Evolutionary conservation across 64 coral and sea anemone genomes (phyloP).

Genomic region (Pachyseris speciosa): DNA sequence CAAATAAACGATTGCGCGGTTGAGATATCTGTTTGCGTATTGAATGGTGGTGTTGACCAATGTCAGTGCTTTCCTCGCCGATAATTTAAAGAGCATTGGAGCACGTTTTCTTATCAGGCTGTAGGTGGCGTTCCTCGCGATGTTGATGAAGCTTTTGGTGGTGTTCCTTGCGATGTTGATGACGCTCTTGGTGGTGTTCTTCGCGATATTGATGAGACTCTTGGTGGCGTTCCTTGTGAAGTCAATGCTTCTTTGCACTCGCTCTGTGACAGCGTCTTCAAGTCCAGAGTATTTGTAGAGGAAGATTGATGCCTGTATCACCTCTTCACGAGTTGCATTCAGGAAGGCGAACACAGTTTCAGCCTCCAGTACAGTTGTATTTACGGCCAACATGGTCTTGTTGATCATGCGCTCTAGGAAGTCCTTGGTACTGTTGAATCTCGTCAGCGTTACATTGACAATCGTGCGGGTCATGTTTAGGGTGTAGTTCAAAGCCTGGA

Average conservation of each 20-base stretch:
- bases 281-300: constrained; percentile 87
- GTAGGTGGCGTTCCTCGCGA: no score
- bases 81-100: constrained; percentile 47
- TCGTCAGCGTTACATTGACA: constrained; percentile 43
- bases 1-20: constrained; percentile 41
- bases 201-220: neutral
- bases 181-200: no score
- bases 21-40: constrained; percentile 47
- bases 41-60: constrained; percentile 72
- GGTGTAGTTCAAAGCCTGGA: constrained; percentile 70
- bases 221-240: constrained; percentile 26
- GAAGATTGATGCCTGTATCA: constrained; percentile 64
- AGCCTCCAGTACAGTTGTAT: constrained; percentile 11
- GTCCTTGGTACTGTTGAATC: constrained; percentile 40
- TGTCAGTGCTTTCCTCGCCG: constrained; percentile 21
- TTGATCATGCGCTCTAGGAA: constrained; percentile 49
- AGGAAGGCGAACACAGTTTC: constrained; percentile 51
- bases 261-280: constrained; percentile 32
- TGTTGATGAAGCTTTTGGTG: no score
- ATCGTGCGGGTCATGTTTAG: constrained; percentile 52
- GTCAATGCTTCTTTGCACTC: constrained; percentile 8
- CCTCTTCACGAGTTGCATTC: constrained; percentile 65
- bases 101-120: no score
- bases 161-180: no score
- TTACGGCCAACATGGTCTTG: constrained; percentile 31